Conservation (phyloP, 2,797 vertebrate species). For the Arctocebus calabarensis region DNA sequence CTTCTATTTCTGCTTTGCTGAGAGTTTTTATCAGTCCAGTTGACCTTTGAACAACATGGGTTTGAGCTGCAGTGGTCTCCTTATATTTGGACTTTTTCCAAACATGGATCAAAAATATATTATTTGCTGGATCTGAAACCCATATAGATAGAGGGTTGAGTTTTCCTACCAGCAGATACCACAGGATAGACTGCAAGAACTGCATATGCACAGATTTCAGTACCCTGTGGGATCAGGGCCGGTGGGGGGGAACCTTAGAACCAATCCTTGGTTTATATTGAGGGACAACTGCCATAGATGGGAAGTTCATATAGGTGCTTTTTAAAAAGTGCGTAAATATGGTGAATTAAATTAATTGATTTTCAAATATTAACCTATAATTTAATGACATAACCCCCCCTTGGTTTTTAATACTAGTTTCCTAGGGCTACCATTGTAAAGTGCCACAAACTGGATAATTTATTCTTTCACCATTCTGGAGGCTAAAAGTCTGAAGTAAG, state of each 20-base stretch:
- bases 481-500: neutral
- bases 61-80: neutral
- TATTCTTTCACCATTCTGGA: neutral
- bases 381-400: neutral
- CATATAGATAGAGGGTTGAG: neutral
- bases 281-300: neutral
- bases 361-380: neutral
- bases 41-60: neutral
- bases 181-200: neutral
- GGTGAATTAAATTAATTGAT: neutral
- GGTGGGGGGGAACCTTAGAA: no score
- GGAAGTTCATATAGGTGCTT: neutral
- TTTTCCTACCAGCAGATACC: neutral
- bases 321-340: neutral
- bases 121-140: neutral
- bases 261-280: neutral
- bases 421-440: neutral
- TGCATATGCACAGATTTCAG: neutral
- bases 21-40: neutral
- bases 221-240: no score
- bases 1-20: neutral
- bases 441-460: neutral
- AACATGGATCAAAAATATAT: neutral
- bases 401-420: neutral
- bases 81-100: neutral